Percentiles rank a stretch among this genome's conserved stretches.
phyloP scores from a whole-genome alignment of 2,888 invertebrate genomes.

The Drosophila fulvimacula region DNA sequence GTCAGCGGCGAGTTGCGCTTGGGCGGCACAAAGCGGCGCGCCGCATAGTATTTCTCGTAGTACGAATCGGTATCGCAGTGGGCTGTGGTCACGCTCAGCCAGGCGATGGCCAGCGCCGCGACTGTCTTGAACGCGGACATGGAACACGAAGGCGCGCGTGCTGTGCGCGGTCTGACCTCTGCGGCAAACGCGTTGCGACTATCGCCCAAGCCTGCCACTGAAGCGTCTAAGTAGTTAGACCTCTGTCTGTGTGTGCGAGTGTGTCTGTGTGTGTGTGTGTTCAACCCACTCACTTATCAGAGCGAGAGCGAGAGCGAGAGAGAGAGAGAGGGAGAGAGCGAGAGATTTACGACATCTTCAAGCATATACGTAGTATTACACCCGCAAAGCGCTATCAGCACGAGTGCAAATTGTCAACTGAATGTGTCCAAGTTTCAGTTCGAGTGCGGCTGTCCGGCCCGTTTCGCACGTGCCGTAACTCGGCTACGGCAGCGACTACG shows the following conservation, averaged over 20 bases:
- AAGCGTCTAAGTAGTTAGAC: background rate
- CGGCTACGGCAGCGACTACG: background rate
- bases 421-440: constrained; percentile 12
- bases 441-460: constrained; percentile 18
- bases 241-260: background rate
- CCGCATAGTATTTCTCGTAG: constrained; percentile 82
- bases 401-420: constrained; percentile 41
- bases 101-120: constrained; percentile 57
- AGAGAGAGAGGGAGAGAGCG: too few relatives aligned
- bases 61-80: constrained; percentile 80
- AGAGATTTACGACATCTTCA: too few relatives aligned
- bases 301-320: background rate
- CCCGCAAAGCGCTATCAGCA: constrained; percentile 22
- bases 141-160: constrained; percentile 8
- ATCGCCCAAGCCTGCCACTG: constrained; percentile 9
- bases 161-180: constrained; percentile 28
- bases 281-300: constrained; percentile 21
- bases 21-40: constrained; percentile 73
- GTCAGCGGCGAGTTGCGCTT: constrained; percentile 66
- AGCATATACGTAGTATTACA: too few relatives aligned
- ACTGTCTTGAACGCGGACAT: constrained; percentile 43
- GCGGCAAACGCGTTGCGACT: constrained; percentile 58
- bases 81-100: constrained; percentile 67
- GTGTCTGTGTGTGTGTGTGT: background rate
- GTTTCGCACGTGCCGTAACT: constrained; percentile 45